A percentile compares a stretch with the other conserved stretches of the same genome.
Conservation (phyloP, 1,140 invertebrate genomes). For the Dendroctonus ponderosae region DNA sequence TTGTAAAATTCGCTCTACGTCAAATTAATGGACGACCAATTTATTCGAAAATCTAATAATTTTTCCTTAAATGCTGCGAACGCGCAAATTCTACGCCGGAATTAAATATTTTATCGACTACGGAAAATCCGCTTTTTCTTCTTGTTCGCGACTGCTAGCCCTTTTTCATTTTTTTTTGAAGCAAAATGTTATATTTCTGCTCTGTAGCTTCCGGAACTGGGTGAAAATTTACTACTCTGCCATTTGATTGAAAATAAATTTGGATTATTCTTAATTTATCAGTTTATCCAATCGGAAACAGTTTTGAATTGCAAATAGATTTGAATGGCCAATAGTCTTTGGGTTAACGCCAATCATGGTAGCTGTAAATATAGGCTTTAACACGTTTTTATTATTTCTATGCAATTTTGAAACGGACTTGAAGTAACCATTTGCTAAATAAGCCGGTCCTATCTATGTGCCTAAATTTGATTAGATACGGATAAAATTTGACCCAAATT, state of each 20-base stretch:
- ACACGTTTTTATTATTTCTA: too few species aligned
- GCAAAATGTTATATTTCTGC: slow-evolving; percentile 17
- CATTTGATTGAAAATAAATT: slow-evolving; percentile 3
- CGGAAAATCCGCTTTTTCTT: slow-evolving; percentile 30
- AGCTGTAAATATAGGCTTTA: too few species aligned
- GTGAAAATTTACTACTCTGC: slow-evolving; percentile 14
- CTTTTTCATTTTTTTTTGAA: slow-evolving; percentile 13
- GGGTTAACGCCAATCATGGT: too few species aligned
- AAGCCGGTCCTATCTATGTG: too few species aligned
- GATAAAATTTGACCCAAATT: too few species aligned
- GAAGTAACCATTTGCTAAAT: too few species aligned
- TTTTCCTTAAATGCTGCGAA: slow-evolving; percentile 33
- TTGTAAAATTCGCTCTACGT: slow-evolving; percentile 34
- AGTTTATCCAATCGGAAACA: background rate
- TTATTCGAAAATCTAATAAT: slow-evolving; percentile 40
- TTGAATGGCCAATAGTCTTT: too few species aligned
- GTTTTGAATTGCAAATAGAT: too few species aligned
- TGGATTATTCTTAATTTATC: slow-evolving; percentile 5
- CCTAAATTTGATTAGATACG: too few species aligned
- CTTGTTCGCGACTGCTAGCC: slow-evolving; percentile 12
- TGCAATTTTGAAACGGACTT: too few species aligned
- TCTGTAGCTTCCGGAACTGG: slow-evolving; percentile 1
- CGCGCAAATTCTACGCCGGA: slow-evolving; percentile 32
- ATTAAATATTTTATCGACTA: slow-evolving; percentile 35
- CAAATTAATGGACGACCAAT: slow-evolving; percentile 37